phyloP scores from a whole-genome alignment of 2,113 vertebrate genomes.

The Xiphorhynchus elegans region DNA sequence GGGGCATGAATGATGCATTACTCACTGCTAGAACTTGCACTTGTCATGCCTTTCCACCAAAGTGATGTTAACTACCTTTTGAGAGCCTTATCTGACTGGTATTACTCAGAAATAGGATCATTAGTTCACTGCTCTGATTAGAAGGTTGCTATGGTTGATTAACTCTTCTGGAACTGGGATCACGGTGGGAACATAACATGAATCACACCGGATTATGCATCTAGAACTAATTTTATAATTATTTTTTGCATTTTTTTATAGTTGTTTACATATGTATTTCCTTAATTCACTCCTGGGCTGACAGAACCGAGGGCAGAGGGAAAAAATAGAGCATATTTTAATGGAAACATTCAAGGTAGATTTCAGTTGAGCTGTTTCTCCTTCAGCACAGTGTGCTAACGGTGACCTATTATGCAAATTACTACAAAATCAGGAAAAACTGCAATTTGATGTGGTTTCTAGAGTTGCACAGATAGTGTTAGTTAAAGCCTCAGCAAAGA shows the following conservation, averaged over 20 bases:
- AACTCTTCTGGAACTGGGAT: slow-evolving; percentile 81
- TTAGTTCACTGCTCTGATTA: slow-evolving; percentile 84
- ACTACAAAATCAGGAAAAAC: slow-evolving; percentile 58
- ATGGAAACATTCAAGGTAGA: slow-evolving; percentile 19
- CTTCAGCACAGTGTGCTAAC: slow-evolving; percentile 34
- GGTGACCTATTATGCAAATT: slow-evolving; percentile 62
- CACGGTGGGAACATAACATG: slow-evolving; percentile 69
- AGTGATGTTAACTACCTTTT: slow-evolving; percentile 86
- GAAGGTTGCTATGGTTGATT: slow-evolving; percentile 81
- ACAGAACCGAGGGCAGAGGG: not conserved
- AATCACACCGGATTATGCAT: slow-evolving; percentile 66
- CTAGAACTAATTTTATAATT: slow-evolving; percentile 82
- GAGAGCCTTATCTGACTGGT: slow-evolving; percentile 85
- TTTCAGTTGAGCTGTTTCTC: slow-evolving; percentile 39
- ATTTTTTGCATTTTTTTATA: slow-evolving; percentile 69
- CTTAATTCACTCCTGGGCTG: slow-evolving; percentile 43
- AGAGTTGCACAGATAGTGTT: slow-evolving; percentile 25
- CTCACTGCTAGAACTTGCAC: slow-evolving; percentile 79
- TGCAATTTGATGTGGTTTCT: slow-evolving; percentile 60
- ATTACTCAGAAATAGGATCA: slow-evolving; percentile 83
- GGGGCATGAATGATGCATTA: slow-evolving; percentile 86
- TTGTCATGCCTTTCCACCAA: slow-evolving; percentile 81
- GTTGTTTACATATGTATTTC: slow-evolving; percentile 75
- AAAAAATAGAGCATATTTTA: slow-evolving; percentile 20
- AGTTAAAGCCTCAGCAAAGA: slow-evolving; percentile 14